Conservation (phyloP, 2,888 invertebrate genomes). For the Hartigia nigra region DNA sequence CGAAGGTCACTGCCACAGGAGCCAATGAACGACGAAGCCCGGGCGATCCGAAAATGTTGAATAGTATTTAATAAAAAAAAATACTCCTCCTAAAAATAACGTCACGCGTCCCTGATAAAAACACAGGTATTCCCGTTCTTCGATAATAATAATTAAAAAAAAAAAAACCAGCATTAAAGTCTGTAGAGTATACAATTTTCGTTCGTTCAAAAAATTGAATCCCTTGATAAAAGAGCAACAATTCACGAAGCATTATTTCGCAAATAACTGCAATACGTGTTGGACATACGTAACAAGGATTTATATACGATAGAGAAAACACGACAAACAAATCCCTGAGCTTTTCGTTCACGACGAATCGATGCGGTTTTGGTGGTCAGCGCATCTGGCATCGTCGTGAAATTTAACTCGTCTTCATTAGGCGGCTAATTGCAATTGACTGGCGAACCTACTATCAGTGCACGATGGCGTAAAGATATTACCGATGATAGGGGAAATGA, state of each 20-base stretch:
- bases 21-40: not conserved
- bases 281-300: not conserved
- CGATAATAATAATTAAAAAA: no score
- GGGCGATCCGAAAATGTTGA: not conserved
- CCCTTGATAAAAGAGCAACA: not conserved
- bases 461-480: conserved; percentile 11
- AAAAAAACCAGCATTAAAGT: not conserved
- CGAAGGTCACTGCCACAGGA: not conserved
- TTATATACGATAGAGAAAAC: not conserved
- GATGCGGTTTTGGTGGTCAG: not conserved
- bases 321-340: not conserved
- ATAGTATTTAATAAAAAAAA: not conserved
- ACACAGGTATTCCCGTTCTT: not conserved
- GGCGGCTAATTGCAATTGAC: conserved; percentile 39
- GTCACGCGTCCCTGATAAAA: not conserved
- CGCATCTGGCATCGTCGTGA: not conserved
- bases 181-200: not conserved
- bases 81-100: not conserved
- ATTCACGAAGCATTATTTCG: not conserved
- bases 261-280: not conserved
- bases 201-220: not conserved
- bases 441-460: conserved; percentile 14
- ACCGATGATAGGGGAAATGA: conserved; percentile 32
- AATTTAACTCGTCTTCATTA: conserved; percentile 41
- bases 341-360: not conserved